Evolutionary conservation across 2,113 vertebrate species (phyloP).

Genomic region (Menura novaehollandiae): DNA sequence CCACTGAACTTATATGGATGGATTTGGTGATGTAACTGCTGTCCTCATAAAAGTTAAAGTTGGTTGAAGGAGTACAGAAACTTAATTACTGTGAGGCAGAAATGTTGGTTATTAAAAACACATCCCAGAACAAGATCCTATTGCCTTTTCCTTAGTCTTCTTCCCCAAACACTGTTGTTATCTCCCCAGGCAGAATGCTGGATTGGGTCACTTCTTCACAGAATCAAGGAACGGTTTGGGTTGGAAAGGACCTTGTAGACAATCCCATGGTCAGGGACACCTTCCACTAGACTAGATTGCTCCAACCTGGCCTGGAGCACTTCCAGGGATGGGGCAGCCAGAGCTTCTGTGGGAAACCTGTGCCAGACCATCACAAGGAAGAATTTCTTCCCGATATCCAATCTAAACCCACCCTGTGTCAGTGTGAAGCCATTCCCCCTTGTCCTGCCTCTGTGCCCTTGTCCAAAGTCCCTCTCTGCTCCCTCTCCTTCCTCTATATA

Average conservation of each 20-base stretch:
- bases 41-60: background rate
- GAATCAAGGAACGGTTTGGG: background rate
- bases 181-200: background rate
- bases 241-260: background rate
- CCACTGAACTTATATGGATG: background rate
- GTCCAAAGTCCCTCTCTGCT: background rate
- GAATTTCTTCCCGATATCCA: background rate
- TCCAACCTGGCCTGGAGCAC: background rate
- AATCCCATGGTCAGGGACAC: background rate
- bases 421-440: background rate
- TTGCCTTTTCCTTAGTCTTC: background rate
- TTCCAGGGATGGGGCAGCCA: no score
- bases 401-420: background rate
- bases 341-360: background rate
- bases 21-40: background rate
- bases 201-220: background rate
- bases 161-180: background rate
- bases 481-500: background rate
- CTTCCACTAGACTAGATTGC: background rate
- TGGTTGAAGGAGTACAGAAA: background rate
- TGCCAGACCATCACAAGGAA: background rate
- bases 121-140: accelerated
- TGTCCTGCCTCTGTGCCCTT: background rate
- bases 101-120: background rate
- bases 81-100: background rate